A percentile compares a stretch with the other conserved stretches of the same genome.
Evolutionary conservation across 1,140 invertebrate genomes (phyloP).

Genomic region (Macrocentrus cingulum): DNA sequence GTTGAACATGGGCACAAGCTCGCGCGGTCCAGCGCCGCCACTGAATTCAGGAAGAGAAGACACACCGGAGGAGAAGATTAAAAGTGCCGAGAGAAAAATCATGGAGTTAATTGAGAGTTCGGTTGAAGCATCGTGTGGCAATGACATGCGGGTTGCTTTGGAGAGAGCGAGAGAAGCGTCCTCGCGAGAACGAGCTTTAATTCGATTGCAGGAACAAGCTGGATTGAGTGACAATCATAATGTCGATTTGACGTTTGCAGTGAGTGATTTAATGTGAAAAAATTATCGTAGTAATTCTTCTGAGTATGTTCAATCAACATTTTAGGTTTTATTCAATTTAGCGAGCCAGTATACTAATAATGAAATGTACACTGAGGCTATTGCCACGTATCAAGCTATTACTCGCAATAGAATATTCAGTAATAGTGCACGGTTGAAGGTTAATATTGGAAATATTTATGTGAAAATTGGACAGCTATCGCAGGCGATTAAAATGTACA

Average conservation of each 20-base stretch:
- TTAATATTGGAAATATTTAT: constrained; percentile 99
- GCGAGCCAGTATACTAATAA: constrained; percentile 91
- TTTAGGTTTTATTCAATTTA: constrained; percentile 89
- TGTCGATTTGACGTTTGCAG: constrained; percentile 91
- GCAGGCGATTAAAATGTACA: constrained; percentile 96
- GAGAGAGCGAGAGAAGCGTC: constrained; percentile 96
- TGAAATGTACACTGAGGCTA: constrained; percentile 92
- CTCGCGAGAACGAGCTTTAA: constrained; percentile 85
- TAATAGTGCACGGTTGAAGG: constrained; percentile 88
- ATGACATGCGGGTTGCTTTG: constrained; percentile 71
- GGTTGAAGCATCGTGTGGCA: constrained; percentile 55
- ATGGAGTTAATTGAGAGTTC: constrained; percentile 72
- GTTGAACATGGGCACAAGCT: constrained; percentile 67
- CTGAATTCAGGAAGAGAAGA: constrained; percentile 74
- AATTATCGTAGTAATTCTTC: constrained; percentile 18
- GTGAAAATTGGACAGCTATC: constrained; percentile 91
- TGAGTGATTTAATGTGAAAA: constrained; percentile 54
- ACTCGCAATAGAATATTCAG: constrained; percentile 83
- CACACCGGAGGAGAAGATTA: constrained; percentile 82
- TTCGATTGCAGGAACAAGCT: constrained; percentile 86
- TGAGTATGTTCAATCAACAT: constrained; percentile 23
- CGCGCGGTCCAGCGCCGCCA: constrained; percentile 57
- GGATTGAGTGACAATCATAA: constrained; percentile 86
- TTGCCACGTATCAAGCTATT: constrained; percentile 92
- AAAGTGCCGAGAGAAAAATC: constrained; percentile 78